phyloP scores from a whole-genome alignment of 1,140 invertebrate species.

The Pteromalus puparum region DNA sequence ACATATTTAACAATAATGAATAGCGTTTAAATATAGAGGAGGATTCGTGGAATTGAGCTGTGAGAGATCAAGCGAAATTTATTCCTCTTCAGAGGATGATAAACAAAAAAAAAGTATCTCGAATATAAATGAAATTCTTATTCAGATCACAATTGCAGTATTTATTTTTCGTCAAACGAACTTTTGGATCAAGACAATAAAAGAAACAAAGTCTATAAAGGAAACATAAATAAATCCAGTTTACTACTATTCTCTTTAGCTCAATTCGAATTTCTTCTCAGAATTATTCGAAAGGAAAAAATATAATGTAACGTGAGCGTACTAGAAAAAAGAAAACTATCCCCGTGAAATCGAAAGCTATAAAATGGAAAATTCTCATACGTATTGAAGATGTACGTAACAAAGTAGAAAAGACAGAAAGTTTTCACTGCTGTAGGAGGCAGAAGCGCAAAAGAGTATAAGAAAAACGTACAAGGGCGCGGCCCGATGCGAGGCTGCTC shows the following conservation, averaged over 20 bases:
- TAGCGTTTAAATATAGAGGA: constrained; percentile 52
- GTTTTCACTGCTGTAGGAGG: constrained; percentile 40
- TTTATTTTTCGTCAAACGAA: constrained; percentile 48
- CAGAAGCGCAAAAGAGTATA: constrained; percentile 47
- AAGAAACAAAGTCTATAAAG: constrained; percentile 35
- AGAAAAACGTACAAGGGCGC: constrained; percentile 45
- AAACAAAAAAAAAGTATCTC: constrained; percentile 49
- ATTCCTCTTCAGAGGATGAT: constrained; percentile 36
- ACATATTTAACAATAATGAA: constrained; percentile 57
- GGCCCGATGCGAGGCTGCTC: constrained; percentile 61
- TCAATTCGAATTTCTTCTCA: constrained; percentile 50
- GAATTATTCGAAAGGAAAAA: constrained; percentile 34
- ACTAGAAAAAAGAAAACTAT: constrained; percentile 51
- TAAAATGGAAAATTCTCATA: constrained; percentile 53
- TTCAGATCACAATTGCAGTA: constrained; percentile 33
- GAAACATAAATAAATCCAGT: constrained; percentile 45
- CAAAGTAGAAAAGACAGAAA: constrained; percentile 53
- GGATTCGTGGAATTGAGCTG: constrained; percentile 45
- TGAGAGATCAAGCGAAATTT: constrained; percentile 26
- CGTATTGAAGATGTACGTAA: constrained; percentile 55
- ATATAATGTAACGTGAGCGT: constrained; percentile 34
- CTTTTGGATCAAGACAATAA: constrained; percentile 49
- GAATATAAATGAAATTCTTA: constrained; percentile 45
- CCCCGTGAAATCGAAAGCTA: constrained; percentile 53
- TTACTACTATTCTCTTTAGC: constrained; percentile 41